Conservation (phyloP, 2,797 vertebrate genomes). For the Microctenopoma lineatum region DNA sequence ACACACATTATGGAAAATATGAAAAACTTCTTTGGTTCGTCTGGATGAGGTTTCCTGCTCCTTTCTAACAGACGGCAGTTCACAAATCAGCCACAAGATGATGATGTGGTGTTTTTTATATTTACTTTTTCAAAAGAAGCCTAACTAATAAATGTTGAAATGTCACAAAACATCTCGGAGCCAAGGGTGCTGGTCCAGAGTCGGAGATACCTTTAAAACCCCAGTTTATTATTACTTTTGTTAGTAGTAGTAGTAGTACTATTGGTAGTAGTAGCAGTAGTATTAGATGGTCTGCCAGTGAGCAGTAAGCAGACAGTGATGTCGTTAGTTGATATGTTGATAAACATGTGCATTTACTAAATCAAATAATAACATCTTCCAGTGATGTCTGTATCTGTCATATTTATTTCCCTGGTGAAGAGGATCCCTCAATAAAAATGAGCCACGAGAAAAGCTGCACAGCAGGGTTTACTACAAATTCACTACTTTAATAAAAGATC, state of each 20-base stretch:
- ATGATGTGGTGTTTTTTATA: constrained; percentile 32
- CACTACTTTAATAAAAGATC: constrained; percentile 37
- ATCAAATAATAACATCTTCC: not conserved
- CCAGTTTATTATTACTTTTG: not conserved
- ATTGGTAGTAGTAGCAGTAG: too few species aligned
- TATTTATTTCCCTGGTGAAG: not conserved
- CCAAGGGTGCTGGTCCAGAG: constrained; percentile 33
- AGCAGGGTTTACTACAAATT: constrained; percentile 24
- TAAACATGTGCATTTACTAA: not conserved
- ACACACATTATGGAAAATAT: not conserved
- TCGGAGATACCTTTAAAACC: constrained; percentile 22
- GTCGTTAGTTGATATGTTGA: constrained; percentile 10
- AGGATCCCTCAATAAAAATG: not conserved
- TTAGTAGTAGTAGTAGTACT: too few species aligned
- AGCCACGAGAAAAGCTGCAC: constrained; percentile 15
- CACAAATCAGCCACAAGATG: constrained; percentile 73
- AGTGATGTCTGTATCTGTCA: constrained; percentile 5
- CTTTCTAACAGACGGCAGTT: constrained; percentile 10
- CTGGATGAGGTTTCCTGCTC: not conserved
- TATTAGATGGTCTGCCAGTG: not conserved
- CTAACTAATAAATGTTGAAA: too few species aligned
- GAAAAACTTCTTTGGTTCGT: not conserved
- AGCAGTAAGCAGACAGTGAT: not conserved
- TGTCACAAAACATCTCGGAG: constrained; percentile 9
- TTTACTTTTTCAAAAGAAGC: too few species aligned